Evolutionary conservation across 1,140 invertebrate species (phyloP), one percentile per base, ranked within the genome.

Genomic region (Orchestia grillus): DNA sequence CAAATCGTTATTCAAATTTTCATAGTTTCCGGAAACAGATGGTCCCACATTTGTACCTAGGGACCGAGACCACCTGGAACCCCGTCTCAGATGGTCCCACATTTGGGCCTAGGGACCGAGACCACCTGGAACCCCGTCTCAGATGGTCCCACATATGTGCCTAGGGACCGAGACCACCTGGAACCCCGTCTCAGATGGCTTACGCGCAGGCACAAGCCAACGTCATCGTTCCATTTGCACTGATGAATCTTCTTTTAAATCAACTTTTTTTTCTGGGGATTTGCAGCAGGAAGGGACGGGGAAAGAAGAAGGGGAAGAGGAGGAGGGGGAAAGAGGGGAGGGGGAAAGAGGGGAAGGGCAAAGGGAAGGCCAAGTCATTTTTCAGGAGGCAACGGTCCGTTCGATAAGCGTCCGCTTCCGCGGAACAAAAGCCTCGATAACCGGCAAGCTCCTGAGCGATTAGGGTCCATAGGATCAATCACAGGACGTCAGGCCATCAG

Each of bases 321-420:
- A 28, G 62, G 28, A 77, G 28, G 62, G 62, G 1, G 28, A 36
- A 77, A 36, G 28, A 23, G 28, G 62, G 36, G 62, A 77, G 62
- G 62, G 28, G 36, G 28, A 28, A 28, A 36, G 28, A 77, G 62
- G 28, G 36, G 36, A 77, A 36, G 36, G 62, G 62, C 36, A 36
- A 42, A 90, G 43, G 15, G 88, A 90, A 90, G 28, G 88, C 88
- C 88, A 90, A 41, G 88, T 42, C 88, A 90, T 90, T 90, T 90
- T 90, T 90, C 88, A 90, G 43, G 28, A 41, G 41, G 23, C 88
- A 44, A 11, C 88, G 88, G 11, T 90, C 41, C 41, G 41, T 41
- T 90, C 88, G 88, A 90, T 90, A 90, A 90, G 88, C 88, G 41
- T 77, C 62, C 62, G 62, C 62, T 77, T 77, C 62, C 62, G 62